These are phyloP conservation scores for Dorcus parallelipipedus DNA, from an alignment of 2,888 invertebrate genomes.

Conservation along the genomic window DNA sequence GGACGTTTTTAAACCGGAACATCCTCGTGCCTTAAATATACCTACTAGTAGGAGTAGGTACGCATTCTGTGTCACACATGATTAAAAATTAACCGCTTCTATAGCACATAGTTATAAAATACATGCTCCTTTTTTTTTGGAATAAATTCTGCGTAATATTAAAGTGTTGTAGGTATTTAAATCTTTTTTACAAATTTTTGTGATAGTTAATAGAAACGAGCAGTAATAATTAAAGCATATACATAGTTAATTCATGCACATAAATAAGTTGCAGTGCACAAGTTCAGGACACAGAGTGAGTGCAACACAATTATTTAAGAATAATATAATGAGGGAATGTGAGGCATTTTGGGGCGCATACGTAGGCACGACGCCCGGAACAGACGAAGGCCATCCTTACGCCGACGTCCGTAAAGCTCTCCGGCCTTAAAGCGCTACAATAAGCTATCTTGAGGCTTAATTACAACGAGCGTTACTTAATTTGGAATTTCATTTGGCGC, in stretches of 20 bases:
- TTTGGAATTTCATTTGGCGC: conserved; percentile 51
- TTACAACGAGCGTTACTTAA: conserved; percentile 46
- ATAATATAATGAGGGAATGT: not conserved
- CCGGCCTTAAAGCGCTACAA: conserved; percentile 33
- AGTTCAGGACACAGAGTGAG: not conserved
- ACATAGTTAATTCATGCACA: not conserved
- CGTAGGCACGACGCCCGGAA: not conserved
- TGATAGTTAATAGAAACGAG: too few species aligned
- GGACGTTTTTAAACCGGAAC: too few species aligned
- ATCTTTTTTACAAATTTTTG: too few species aligned
- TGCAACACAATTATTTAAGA: not conserved
- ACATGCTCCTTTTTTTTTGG: too few species aligned
- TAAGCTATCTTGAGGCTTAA: conserved; percentile 49
- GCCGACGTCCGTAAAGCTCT: not conserved
- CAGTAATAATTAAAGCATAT: too few species aligned
- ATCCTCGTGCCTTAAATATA: too few species aligned
- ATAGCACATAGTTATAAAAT: too few species aligned
- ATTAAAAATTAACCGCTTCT: too few species aligned
- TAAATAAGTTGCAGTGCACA: not conserved
- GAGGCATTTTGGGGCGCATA: not conserved
- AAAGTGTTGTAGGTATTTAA: too few species aligned
- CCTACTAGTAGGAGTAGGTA: too few species aligned
- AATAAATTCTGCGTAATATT: too few species aligned
- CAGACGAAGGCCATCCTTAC: not conserved
- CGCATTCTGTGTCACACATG: too few species aligned